Evolutionary conservation across 2,113 vertebrate genomes (phyloP).

Genomic region (Percopsis transmontana): DNA sequence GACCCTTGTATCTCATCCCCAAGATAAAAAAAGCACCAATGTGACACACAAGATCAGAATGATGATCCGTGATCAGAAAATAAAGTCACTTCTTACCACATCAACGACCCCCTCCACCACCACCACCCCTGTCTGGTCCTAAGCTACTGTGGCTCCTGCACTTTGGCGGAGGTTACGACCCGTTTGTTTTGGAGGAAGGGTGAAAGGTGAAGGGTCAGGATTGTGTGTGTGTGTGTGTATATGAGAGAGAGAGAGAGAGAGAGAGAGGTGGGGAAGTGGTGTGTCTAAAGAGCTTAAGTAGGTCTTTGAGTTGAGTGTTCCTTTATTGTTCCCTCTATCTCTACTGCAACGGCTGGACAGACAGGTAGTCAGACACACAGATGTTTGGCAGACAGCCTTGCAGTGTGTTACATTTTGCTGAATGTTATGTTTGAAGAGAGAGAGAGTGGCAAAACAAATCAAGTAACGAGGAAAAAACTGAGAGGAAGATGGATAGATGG

Average conservation of each 20-base stretch:
- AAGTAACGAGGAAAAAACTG: constrained; percentile 10
- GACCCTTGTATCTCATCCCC: too few relatives aligned
- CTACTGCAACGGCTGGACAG: not conserved
- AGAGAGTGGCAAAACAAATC: constrained; percentile 2
- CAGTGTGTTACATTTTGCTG: not conserved
- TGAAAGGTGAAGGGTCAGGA: constrained; percentile 56
- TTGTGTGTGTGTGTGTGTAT: constrained; percentile 1
- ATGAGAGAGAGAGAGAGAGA: not conserved
- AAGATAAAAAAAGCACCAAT: not conserved
- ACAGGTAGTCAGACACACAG: not conserved
- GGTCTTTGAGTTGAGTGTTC: constrained; percentile 41
- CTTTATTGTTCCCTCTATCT: constrained; percentile 33
- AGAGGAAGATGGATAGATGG: constrained; percentile 4
- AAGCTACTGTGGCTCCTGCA: constrained; percentile 52
- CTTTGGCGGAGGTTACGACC: constrained; percentile 44
- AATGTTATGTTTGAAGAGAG: not conserved
- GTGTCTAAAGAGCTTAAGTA: constrained; percentile 47
- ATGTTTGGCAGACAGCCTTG: not conserved
- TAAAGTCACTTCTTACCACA: not conserved
- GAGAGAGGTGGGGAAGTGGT: constrained; percentile 19
- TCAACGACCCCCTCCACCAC: not conserved
- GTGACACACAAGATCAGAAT: not conserved
- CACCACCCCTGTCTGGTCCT: constrained; percentile 28
- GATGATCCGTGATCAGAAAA: too few relatives aligned
- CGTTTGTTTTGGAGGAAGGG: constrained; percentile 66